Base-by-base conservation (phyloP, 2,888 invertebrate genomes). In the Plagodis pulveraria region DNA sequence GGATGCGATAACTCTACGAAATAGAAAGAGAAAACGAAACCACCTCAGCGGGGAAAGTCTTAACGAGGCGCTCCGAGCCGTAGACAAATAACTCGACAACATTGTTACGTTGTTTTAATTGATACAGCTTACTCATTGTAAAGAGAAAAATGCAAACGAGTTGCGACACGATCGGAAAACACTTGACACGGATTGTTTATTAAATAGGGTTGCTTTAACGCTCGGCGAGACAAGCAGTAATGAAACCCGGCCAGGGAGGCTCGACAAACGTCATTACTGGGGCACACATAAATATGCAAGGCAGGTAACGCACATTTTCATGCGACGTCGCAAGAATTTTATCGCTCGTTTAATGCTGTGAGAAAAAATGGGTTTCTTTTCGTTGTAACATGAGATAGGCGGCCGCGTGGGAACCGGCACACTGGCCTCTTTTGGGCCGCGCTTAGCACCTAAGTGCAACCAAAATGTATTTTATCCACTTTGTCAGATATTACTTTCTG, bases 261-360 rank as follows among this genome's bases (percentile, higher is more conserved):
- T 86, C 88, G 78, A 83, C 90, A 90, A 91, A 90, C 87, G 89
- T 92, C 91, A 92, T 92, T 91, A 92, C 90, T 80, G 80, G 80
- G 85, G 78, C 84, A 87, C 89, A 84, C 89, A 91, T 92, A 91
- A 92, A 90, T 91, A 92, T 92, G 92, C 92, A 91, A 88, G 92
- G 84, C 92, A 91, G 91, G 92, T 91, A 89, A 91, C 90, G 91
- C 88, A 91, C 91, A 91, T 92, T 92, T 92, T 91, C 91, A 91
- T 89, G 91, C 87, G 90, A 92, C 92, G 90, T 89, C 89, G 87
- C 89, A 85, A 87, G 92, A 92, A 92, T 92, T 91, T 92, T 92
- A 91, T 92, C 91, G 89, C 86, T 81, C 87, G 89, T 89, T 91
- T 91, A 92, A 92, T 91, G 91, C 87, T 86, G 84, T 85, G 83